phyloP scores from a whole-genome alignment of 2,113 vertebrate genomes.

The Anguilla rostrata region DNA sequence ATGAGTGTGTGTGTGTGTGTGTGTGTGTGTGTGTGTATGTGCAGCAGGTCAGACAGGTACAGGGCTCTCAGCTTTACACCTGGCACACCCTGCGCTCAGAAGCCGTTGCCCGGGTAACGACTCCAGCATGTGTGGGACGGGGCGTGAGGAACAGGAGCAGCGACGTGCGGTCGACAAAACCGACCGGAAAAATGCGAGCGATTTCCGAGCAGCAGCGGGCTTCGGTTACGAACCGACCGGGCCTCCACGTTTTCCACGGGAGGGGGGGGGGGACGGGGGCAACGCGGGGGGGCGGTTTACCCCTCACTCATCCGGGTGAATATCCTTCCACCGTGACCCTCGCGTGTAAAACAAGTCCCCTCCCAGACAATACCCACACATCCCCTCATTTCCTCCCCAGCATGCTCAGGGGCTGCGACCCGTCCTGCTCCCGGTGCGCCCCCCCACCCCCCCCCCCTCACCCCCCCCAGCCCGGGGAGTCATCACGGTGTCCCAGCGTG shows the following conservation, averaged over 20 bases:
- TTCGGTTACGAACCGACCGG: conserved; percentile 24
- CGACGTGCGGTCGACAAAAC: conserved; percentile 29
- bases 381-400: background rate
- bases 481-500: background rate
- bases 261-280: background rate
- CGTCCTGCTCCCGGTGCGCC: background rate
- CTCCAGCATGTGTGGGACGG: conserved; percentile 56
- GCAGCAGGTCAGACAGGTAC: conserved; percentile 45
- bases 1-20: background rate
- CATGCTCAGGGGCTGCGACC: background rate
- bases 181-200: conserved; percentile 36
- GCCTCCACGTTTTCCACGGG: conserved; percentile 7
- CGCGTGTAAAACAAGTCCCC: background rate
- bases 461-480: background rate
- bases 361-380: background rate
- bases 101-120: conserved; percentile 54
- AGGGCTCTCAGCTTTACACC: conserved; percentile 15
- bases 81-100: conserved; percentile 47
- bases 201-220: conserved; percentile 25
- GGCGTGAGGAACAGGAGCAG: conserved; percentile 46
- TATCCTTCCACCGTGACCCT: background rate
- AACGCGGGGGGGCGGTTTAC: background rate
- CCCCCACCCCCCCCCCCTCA: background rate
- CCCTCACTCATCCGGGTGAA: background rate
- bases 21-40: background rate